phyloP scores from a whole-genome alignment of 2,888 invertebrate genomes.

The Ditula angustiorana region DNA sequence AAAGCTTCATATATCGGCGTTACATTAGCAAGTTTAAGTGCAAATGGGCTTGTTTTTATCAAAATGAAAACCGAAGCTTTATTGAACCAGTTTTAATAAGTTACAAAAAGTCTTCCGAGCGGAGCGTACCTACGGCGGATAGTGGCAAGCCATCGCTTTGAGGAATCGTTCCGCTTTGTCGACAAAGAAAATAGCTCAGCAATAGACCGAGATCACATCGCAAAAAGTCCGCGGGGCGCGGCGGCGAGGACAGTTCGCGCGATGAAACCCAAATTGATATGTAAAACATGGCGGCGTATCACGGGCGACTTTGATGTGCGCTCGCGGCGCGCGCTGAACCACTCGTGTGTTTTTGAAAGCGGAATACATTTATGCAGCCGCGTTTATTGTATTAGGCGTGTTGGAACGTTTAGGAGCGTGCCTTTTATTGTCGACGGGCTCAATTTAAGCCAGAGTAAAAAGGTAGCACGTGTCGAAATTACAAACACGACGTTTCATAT shows the following conservation, averaged over 20 bases:
- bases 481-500: neutral
- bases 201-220: slow-evolving; percentile 26
- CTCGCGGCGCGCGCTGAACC: slow-evolving; percentile 16
- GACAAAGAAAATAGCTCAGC: slow-evolving; percentile 34
- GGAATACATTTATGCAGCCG: slow-evolving; percentile 36
- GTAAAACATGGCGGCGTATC: slow-evolving; percentile 33
- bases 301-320: slow-evolving; percentile 35
- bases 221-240: slow-evolving; percentile 7
- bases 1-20: neutral
- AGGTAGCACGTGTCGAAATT: neutral
- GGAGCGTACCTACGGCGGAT: neutral
- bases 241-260: neutral
- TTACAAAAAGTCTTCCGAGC: neutral
- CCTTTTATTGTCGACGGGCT: slow-evolving; percentile 14
- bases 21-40: neutral
- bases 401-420: slow-evolving; percentile 29
- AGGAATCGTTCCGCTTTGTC: slow-evolving; percentile 27
- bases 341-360: slow-evolving; percentile 29
- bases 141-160: slow-evolving; percentile 5
- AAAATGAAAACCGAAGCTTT: slow-evolving; percentile 12
- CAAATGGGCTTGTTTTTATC: neutral
- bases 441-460: neutral
- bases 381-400: slow-evolving; percentile 34
- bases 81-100: slow-evolving; percentile 22
- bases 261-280: slow-evolving; percentile 33